Evolutionary conservation across 2,797 vertebrate species (phyloP).

Genomic region (Glossophaga mutica): DNA sequence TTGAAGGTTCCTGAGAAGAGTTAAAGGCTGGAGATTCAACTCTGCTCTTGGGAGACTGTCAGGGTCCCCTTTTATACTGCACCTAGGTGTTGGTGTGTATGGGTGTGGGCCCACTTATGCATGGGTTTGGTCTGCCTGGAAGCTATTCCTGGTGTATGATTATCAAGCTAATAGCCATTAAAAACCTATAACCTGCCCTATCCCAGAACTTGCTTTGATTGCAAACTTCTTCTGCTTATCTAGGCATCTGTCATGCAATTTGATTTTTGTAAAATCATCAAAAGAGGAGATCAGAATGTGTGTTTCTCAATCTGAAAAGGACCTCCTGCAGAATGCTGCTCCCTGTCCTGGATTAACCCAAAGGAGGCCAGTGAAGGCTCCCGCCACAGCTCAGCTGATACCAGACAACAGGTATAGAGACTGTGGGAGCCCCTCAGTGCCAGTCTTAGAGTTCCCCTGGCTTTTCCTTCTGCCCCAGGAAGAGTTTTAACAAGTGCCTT

Average conservation of each 20-base stretch:
- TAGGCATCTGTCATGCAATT: conserved; percentile 62
- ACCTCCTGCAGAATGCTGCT: conserved; percentile 30
- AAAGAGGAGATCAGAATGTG: conserved; percentile 47
- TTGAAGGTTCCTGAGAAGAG: not conserved
- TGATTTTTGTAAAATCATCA: conserved; percentile 74
- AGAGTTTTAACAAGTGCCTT: not conserved
- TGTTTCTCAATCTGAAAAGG: conserved; percentile 61
- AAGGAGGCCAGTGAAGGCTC: not conserved
- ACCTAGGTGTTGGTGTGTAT: conserved; percentile 45
- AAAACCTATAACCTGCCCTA: conserved; percentile 61
- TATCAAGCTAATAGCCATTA: conserved; percentile 65
- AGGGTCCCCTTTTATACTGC: conserved; percentile 67
- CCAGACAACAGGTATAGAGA: not conserved
- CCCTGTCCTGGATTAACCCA: not conserved
- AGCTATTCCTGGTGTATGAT: conserved; percentile 65
- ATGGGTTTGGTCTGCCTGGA: conserved; percentile 70
- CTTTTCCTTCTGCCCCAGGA: not conserved
- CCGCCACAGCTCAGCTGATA: not conserved
- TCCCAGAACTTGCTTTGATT: conserved; percentile 68
- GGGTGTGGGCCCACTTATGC: conserved; percentile 56
- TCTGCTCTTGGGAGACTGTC: not conserved
- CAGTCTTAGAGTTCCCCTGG: not conserved
- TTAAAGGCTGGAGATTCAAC: conserved; percentile 25
- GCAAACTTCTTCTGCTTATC: conserved; percentile 65
- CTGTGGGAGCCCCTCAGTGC: not conserved